Evolutionary conservation across 2,113 vertebrate species (phyloP), one percentile per base, ranked within the genome.

Genomic region (Sturnus vulgaris): DNA sequence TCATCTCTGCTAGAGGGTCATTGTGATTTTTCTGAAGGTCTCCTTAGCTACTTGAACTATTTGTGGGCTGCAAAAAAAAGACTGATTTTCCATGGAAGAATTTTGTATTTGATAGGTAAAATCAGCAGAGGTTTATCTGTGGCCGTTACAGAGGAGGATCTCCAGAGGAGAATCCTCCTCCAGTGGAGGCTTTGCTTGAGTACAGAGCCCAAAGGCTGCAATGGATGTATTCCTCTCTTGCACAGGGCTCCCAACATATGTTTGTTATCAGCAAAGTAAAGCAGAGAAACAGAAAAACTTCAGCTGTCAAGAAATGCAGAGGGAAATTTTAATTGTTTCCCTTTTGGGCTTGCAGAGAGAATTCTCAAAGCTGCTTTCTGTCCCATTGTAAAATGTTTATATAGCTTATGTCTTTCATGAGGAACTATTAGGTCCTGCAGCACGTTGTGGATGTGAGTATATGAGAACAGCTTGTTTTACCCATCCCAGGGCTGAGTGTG

Each of bases 351-450:
- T 88, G 63, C 31, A 77, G 70, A 85, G 71, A 55, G 66, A 82
- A 44, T 91, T 80, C 52, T 92, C 84, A 59, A 94, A 93, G 75
- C 82, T 85, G 66, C 15, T 79, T 94, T 89, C 66, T 88, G 71
- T 82, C 91, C 66, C 11, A 10, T 82, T 80, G 66, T 94, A 95
- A 46, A 7, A 23, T 93, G 35, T 91, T 95, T 95, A n/a, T 77
- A 31, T 47, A 93, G 17, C 49, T 93, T 90, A 71, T 56, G 75
- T 88, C 46, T 92, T 93, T 83, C 10, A 11, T 68, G 73, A 68
- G 73, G 42, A 47, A 15, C 64, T 80, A 0, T 61, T 79, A 92
- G 87, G 73, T 86, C 71, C 47, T 77, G 69, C 40, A 70, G 71
- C 9, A 1, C 7, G 4, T 53, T 85, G 50, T 69, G 47, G 10